Evolutionary conservation across 2,113 vertebrate genomes (phyloP).

Genomic region (Amblyornis subalaris): DNA sequence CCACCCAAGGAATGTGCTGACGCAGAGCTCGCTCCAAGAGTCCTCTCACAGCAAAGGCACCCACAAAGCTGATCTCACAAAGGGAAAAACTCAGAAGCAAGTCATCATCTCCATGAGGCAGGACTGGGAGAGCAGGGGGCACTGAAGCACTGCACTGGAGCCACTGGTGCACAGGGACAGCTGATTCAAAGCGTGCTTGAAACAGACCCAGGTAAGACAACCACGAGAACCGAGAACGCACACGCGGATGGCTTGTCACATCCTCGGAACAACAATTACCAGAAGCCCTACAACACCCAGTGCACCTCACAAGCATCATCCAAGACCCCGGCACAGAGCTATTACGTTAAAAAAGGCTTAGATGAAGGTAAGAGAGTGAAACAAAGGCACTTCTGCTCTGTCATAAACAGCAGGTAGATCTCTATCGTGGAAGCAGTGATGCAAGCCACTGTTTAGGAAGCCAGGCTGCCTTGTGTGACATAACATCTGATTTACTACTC

Average conservation of each 20-base stretch:
- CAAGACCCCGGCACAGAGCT: neutral
- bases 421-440: neutral
- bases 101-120: accelerated
- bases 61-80: neutral
- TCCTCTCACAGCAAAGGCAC: neutral
- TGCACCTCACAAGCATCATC: neutral
- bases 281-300: neutral
- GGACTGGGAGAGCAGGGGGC: neutral
- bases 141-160: neutral
- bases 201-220: neutral
- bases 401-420: neutral
- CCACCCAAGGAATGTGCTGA: neutral
- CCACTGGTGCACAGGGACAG: accelerated
- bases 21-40: accelerated
- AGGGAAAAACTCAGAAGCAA: neutral
- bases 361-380: neutral
- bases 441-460: neutral
- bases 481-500: neutral
- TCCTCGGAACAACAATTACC: neutral
- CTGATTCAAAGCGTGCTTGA: neutral
- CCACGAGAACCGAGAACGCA: neutral
- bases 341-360: neutral
- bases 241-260: accelerated
- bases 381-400: neutral
- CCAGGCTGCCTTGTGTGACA: neutral